phyloP scores from a whole-genome alignment of 2,113 vertebrate genomes.

The Salvelinus sp. region DNA sequence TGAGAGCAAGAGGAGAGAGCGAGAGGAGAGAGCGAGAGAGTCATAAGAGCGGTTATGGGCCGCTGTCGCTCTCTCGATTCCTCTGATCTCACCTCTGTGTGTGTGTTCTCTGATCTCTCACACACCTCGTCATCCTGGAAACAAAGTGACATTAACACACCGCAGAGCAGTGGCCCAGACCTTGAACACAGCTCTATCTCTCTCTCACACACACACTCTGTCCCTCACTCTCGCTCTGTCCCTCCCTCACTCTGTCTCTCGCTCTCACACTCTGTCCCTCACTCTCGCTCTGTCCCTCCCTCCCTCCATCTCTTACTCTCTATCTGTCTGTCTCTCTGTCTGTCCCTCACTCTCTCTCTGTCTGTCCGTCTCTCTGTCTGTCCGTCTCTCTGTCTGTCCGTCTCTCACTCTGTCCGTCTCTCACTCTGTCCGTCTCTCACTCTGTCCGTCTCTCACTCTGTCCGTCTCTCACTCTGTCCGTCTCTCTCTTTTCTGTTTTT shows the following conservation, averaged over 20 bases:
- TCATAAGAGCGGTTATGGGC: conserved; percentile 33
- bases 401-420: too few species aligned
- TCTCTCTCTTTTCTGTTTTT: background rate
- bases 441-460: too few species aligned
- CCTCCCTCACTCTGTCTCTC: too few species aligned
- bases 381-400: too few species aligned
- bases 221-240: too few species aligned
- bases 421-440: too few species aligned
- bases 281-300: too few species aligned
- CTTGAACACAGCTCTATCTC: conserved; percentile 15
- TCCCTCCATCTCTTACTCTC: too few species aligned
- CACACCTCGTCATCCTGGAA: conserved; percentile 1
- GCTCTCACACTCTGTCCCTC: too few species aligned
- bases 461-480: too few species aligned
- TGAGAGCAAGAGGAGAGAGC: conserved; percentile 7
- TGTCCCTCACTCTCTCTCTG: background rate
- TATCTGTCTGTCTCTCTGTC: too few species aligned
- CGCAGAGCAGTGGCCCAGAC: conserved; percentile 39
- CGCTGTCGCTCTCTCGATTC: conserved; percentile 18
- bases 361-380: too few species aligned
- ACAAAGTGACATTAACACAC: conserved; percentile 19
- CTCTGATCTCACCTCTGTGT: conserved; percentile 8
- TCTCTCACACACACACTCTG: background rate
- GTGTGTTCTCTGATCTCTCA: conserved; percentile 37
- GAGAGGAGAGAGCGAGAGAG: conserved; percentile 15